Base-by-base conservation (phyloP, 2,888 invertebrate species). In the Caenorhabditis uteleia region DNA sequence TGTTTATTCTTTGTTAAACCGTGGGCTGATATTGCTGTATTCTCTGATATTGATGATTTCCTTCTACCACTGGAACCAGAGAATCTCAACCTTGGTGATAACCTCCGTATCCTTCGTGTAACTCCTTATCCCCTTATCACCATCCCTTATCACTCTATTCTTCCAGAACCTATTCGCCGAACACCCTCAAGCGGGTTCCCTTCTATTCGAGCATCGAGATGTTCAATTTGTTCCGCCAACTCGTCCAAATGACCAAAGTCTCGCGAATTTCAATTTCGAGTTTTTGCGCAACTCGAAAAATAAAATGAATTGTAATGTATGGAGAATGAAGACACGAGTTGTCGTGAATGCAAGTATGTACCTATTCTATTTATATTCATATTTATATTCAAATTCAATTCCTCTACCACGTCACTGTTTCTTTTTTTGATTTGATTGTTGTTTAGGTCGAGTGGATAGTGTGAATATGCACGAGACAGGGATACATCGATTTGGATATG, bases 401-500 rank as follows among this genome's bases (percentile, higher is more conserved):
- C 8, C 2, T 25, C 2, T n/a, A 6, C 18, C 6, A 7, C 16
- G n/a, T 23, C 27, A 6, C 23, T n/a, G 16, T 16, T 27, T n/a
- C 4, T 21, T 38, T 23, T 18, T 26, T 21, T 20, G 7, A 45
- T 25, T 27, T 14, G 2, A 47, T 42, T 8, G 16, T 40, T 39
- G 25, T 69, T 43, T 47, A 77, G 78, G 70, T 36, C 72, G 81
- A 16, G 80, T 80, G 1, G 79, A 82, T 43, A 74, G 69, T 45
- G 81, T 81, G 16, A 82, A 82, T 54, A 81, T 81, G 81, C 81
- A 81, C 47, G 81, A 81, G 54, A 80, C 80, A 4, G 81, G 81
- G n/a, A 79, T 82, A 27, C 79, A 80, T 55, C 70, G 81, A 18
- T 72, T 79, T 38, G 80, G 81, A 34, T 80, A 75, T 50, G 79